Evolutionary conservation across 1,140 invertebrate species (phyloP).

Genomic region (Phymorhynchus buccinoides): DNA sequence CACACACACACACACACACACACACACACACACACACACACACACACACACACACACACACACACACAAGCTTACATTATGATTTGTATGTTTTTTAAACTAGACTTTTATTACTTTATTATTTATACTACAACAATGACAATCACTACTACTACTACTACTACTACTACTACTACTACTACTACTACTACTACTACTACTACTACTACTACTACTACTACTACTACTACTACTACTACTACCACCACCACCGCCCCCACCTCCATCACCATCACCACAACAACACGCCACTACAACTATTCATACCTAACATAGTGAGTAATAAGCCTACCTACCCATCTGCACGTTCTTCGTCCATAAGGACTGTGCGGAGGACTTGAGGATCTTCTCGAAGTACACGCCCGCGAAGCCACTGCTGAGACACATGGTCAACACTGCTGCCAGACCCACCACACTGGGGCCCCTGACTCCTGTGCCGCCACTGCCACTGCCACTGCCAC

Average conservation of each 20-base stretch:
- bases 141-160: no score
- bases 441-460: slow-evolving; percentile 84
- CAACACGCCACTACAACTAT: no score
- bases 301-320: no score
- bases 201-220: no score
- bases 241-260: no score
- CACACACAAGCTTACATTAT: not conserved
- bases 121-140: no score
- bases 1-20: not conserved
- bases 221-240: no score
- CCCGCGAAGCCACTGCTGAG: slow-evolving; percentile 98
- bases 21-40: not conserved
- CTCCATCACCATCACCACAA: no score
- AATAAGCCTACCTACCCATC: slow-evolving; percentile 67
- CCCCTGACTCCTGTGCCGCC: slow-evolving; percentile 22
- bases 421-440: slow-evolving; percentile 91
- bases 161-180: no score
- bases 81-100: no score
- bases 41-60: not conserved
- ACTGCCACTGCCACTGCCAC: not conserved
- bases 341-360: slow-evolving; percentile 85
- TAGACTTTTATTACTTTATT: no score
- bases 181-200: no score
- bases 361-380: slow-evolving; percentile 91
- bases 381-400: slow-evolving; percentile 99